Percentiles rank a stretch among this genome's conserved stretches.
phyloP scores from a whole-genome alignment of 2,113 vertebrate genomes.

The Ifrita kowaldi region DNA sequence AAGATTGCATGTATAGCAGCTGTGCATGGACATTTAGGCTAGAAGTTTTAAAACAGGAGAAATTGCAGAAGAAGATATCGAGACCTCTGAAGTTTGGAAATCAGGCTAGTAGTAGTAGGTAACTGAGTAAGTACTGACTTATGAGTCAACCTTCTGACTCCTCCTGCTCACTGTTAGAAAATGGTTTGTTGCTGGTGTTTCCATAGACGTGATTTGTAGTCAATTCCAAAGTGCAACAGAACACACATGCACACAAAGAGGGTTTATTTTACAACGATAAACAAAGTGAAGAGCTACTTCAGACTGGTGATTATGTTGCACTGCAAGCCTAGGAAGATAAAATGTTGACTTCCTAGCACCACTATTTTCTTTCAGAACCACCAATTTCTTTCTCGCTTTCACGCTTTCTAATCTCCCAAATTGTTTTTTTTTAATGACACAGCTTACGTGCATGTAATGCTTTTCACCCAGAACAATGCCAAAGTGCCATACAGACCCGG shows the following conservation, averaged over 20 bases:
- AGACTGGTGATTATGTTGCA: neutral
- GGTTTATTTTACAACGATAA: neutral
- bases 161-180: neutral
- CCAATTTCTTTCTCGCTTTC: neutral
- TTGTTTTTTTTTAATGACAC: neutral
- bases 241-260: neutral
- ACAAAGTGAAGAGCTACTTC: neutral
- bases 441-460: neutral
- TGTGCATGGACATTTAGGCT: neutral
- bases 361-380: neutral
- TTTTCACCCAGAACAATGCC: slow-evolving; percentile 11
- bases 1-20: neutral
- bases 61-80: neutral
- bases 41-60: neutral
- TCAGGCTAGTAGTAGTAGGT: neutral
- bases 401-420: neutral
- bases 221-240: neutral
- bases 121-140: neutral
- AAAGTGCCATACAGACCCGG: neutral
- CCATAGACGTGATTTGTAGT: neutral
- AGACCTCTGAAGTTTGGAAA: neutral
- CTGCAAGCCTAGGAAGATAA: neutral
- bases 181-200: neutral
- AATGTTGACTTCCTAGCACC: neutral
- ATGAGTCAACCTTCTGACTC: neutral